Conservation (phyloP, 1,140 invertebrate species). For the Fopius arisanus region DNA sequence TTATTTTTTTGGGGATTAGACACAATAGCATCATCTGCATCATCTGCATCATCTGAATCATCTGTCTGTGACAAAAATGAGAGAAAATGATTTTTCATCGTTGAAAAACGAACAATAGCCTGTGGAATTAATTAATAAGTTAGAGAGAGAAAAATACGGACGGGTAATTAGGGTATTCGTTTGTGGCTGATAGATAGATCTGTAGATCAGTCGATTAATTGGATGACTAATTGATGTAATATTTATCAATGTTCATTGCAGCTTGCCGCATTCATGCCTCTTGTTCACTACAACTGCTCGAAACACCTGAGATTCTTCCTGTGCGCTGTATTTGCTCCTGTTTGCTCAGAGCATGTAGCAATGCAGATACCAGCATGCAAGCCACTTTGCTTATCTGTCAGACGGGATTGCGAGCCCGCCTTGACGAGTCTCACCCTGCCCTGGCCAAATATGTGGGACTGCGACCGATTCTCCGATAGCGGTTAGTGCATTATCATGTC, state of each 20-base stretch:
- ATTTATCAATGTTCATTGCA: slow-evolving; percentile 57
- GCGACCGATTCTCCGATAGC: slow-evolving; percentile 62
- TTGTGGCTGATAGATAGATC: too few species aligned
- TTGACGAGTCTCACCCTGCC: slow-evolving; percentile 74
- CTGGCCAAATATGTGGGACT: slow-evolving; percentile 82
- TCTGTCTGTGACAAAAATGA: too few species aligned
- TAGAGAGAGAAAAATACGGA: too few species aligned
- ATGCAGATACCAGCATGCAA: slow-evolving; percentile 88
- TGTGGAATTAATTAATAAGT: too few species aligned
- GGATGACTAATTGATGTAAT: too few species aligned
- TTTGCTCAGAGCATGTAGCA: slow-evolving; percentile 88
- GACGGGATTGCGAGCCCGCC: slow-evolving; percentile 78
- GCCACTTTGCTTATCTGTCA: slow-evolving; percentile 83
- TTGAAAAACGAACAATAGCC: too few species aligned
- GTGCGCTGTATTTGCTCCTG: slow-evolving; percentile 90
- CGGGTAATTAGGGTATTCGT: too few species aligned
- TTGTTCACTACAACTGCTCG: slow-evolving; percentile 88
- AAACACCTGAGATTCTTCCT: slow-evolving; percentile 86
- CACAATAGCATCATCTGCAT: too few species aligned
- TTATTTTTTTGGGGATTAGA: too few species aligned
- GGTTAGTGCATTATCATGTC: slow-evolving; percentile 38
- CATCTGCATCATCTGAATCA: too few species aligned
- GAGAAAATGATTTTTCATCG: too few species aligned
- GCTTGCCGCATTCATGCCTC: slow-evolving; percentile 78
- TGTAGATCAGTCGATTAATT: too few species aligned